Percentiles rank a stretch among this genome's conserved stretches.
These are phyloP conservation scores for Phrynosoma platyrhinos DNA, from an alignment of 2,113 vertebrate species.

Conservation along the genomic window DNA sequence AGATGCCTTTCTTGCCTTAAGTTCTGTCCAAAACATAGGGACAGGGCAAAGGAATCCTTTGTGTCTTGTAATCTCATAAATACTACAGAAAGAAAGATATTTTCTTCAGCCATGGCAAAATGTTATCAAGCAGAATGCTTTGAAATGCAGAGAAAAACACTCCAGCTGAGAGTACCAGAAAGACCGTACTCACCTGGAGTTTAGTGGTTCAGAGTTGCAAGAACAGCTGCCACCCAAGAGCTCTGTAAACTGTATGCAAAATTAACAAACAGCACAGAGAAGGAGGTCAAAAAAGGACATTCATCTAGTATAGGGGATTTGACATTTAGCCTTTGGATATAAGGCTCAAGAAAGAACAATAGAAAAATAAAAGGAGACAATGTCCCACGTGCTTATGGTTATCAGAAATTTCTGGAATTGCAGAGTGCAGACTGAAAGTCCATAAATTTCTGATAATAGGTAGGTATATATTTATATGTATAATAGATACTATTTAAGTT, in stretches of 20 bases:
- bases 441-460: too few species aligned
- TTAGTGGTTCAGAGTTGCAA: background rate
- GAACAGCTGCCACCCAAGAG: background rate
- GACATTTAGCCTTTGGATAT: background rate
- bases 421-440: too few species aligned
- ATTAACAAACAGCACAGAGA: background rate
- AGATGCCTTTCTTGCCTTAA: background rate
- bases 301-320: background rate
- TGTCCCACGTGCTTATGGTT: too few species aligned
- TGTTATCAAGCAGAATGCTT: background rate
- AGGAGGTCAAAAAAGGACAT: background rate
- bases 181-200: background rate
- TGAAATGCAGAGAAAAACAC: background rate
- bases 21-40: background rate
- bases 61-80: background rate
- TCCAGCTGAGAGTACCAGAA: background rate
- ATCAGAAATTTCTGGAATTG: too few species aligned
- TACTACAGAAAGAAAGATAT: background rate
- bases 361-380: too few species aligned
- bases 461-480: too few species aligned
- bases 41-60: background rate
- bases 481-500: too few species aligned
- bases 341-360: too few species aligned
- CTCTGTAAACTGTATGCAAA: background rate
- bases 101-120: background rate